phyloP scores from a whole-genome alignment of 2,113 vertebrate genomes.

The Muntiacus muntjak region DNA sequence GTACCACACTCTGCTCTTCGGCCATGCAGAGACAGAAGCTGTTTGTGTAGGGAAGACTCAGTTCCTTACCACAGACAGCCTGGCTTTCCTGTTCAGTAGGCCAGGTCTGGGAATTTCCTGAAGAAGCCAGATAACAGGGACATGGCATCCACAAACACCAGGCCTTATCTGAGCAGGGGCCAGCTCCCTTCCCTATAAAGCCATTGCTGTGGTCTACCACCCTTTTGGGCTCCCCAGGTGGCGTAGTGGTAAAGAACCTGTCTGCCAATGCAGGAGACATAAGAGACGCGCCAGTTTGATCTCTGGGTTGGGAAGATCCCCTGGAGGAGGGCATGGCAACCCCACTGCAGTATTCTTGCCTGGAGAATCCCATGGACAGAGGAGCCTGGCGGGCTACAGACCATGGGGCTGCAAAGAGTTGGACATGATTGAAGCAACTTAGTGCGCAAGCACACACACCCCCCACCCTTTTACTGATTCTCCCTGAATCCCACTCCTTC shows the following conservation, averaged over 20 bases:
- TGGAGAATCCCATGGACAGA: background rate
- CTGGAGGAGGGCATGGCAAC: background rate
- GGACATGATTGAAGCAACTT: background rate
- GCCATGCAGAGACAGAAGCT: background rate
- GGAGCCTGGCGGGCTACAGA: background rate
- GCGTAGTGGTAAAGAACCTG: background rate
- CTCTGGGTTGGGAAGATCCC: background rate
- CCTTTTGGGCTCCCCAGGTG: background rate
- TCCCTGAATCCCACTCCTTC: background rate
- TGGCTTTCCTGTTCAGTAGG: background rate
- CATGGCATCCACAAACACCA: background rate
- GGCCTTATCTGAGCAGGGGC: background rate
- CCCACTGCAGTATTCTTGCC: background rate
- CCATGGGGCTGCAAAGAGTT: background rate
- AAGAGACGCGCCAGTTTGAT: rapidly evolving
- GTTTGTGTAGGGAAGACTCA: background rate
- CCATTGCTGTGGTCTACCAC: background rate
- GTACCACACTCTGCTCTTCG: background rate
- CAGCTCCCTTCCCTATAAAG: background rate
- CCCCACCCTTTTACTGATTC: background rate
- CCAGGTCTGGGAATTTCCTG: background rate
- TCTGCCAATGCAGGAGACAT: background rate
- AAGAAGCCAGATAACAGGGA: background rate
- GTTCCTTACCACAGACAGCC: background rate
- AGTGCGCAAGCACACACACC: rapidly evolving